Evolutionary conservation across 1,140 invertebrate genomes (phyloP).

Genomic region (Neuroterus valhalla): DNA sequence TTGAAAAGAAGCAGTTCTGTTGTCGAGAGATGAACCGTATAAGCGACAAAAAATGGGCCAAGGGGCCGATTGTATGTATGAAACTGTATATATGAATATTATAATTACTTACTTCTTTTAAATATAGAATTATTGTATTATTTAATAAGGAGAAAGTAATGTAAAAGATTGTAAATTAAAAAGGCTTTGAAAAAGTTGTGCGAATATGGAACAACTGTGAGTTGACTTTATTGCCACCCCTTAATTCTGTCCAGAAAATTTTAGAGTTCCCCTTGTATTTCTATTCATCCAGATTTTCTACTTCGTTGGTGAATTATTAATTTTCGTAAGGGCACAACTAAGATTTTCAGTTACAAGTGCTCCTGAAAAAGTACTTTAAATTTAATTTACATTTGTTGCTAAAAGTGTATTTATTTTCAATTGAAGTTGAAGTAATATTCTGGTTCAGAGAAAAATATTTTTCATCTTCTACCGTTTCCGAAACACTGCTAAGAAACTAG

Average conservation of each 20-base stretch:
- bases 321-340: too few relatives aligned
- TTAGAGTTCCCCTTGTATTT: neutral
- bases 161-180: slow-evolving; percentile 52
- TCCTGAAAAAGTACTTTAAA: too few relatives aligned
- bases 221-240: neutral
- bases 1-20: slow-evolving; percentile 34
- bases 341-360: too few relatives aligned
- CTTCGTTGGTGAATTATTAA: too few relatives aligned
- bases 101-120: slow-evolving; percentile 43
- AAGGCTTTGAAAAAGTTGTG: slow-evolving; percentile 41
- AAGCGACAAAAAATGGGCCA: slow-evolving; percentile 34
- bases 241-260: neutral
- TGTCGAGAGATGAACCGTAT: slow-evolving; percentile 36
- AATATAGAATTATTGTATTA: slow-evolving; percentile 33
- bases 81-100: slow-evolving; percentile 66
- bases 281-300: too few relatives aligned
- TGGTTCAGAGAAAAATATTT: too few relatives aligned
- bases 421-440: too few relatives aligned
- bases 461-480: too few relatives aligned
- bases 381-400: too few relatives aligned
- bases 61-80: slow-evolving; percentile 58
- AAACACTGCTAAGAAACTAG: too few relatives aligned
- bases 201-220: slow-evolving; percentile 36
- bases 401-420: too few relatives aligned
- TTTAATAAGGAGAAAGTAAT: slow-evolving; percentile 38